Base-by-base conservation (phyloP, 2,888 invertebrate genomes). In the Hemaris fuciformis region DNA sequence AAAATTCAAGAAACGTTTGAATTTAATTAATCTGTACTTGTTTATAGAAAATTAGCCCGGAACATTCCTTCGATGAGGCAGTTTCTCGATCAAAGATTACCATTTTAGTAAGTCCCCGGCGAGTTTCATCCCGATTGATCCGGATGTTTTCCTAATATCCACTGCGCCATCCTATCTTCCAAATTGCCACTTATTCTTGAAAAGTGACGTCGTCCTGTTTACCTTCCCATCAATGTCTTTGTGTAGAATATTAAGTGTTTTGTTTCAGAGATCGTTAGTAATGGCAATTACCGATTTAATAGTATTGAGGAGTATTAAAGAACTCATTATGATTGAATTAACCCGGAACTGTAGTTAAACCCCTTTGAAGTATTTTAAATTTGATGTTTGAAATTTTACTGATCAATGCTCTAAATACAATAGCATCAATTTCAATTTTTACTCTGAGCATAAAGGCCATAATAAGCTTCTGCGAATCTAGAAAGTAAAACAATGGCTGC, bases 91-190 rank as follows among this genome's bases (percentile, higher is more conserved):
- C 62, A 53, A 64, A 66, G 59, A 70, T 68, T 71, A 64, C 43
- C 61, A 65, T 71, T 66, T 67, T 62, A 57, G 57, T 57, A 18
- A 25, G 61, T 60, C 67, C 66, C 66, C 62, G 8, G 60, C 41
- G 70, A 61, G 56, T 62, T 69, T 67, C 48, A 59, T 66, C 61
- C 63, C 59, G 62, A 65, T 64, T 67, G 63, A 63, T 62, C 31
- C 63, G 57, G 57, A 59, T 62, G 62, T 57, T 66, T 70, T 62
- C 63, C 34, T 69, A 70, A 72, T 70, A 69, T 67, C 64, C 27
- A 27, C 8, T 3, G 48, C 48, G 58, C 59, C 20, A 62, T 63
- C 61, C 46, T 42, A 70, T 69, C 59, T 60, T n/a, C 61, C 6
- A 41, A 66, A 64, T 65, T 61, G 58, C 42, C 18, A 53, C 42